Base-by-base conservation (phyloP, 2,113 vertebrate species). In the Pelmatolapia mariae region DNA sequence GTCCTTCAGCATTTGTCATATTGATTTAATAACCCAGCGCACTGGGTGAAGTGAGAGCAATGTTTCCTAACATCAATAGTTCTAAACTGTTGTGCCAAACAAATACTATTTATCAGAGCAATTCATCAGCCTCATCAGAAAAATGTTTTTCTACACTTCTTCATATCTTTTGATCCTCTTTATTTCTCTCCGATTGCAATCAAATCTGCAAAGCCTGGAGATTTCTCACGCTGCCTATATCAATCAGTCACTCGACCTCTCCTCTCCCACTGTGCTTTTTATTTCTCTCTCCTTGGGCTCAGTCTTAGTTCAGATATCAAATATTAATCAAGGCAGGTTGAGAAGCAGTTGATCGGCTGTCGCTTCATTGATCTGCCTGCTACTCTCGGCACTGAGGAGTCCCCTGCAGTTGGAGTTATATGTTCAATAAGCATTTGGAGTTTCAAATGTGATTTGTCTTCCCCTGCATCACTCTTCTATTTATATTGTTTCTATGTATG, bases 261-360 rank as follows among this genome's bases (percentile, higher is more conserved):
- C 81, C n/a, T n/a, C 33, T 45, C 50, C 18, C 26, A 16, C 16
- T 88, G 66, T 38, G 36, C 63, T 29, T 36, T 52, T 68, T 59
- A 19, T 56, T 29, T 7, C 9, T 8, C 40, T 81, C 84, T 87
- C 47, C 40, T 33, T 76, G 57, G 53, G 85, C 85, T 85, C 54
- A 86, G 63, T 86, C 88, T 89, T 78, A 82, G 87, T 94, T 90
- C 86, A 91, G 87, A 90, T 90, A 92, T 94, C 76, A 94, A 94
- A 94, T 91, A 94, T 94, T 93, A 90, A 94, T 92, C 68, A 82
- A 63, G 81, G 81, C 68, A 87, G 87, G 87, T 90, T 66, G 78
- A 86, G 82, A 86, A 87, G 86, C 57, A 89, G 87, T 89, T 88
- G 92, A 94, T 94, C 84, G 88, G 56, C 73, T 86, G 87, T 61